Percentiles rank a stretch among this genome's conserved stretches.
Evolutionary conservation across 1,140 invertebrate genomes (phyloP).

Genomic region (Phthorimaea operculella): DNA sequence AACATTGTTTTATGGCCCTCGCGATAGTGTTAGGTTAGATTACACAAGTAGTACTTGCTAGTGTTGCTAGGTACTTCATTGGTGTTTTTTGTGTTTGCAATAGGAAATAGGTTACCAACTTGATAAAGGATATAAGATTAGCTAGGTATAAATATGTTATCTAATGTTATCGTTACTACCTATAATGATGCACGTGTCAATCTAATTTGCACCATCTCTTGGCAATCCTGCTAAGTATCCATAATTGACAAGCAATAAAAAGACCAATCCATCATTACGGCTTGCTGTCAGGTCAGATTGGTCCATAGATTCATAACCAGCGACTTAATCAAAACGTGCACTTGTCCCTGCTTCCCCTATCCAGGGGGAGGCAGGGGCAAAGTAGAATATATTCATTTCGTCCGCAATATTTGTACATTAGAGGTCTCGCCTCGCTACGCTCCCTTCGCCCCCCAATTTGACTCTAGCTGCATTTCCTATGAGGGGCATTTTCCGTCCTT

Average conservation of each 20-base stretch:
- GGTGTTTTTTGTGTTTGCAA: too few relatives aligned
- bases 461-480: constrained; percentile 36
- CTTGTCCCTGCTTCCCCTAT: constrained; percentile 31
- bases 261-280: constrained; percentile 13
- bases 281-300: constrained; percentile 8
- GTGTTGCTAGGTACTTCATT: too few relatives aligned
- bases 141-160: too few relatives aligned
- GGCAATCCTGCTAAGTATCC: background rate
- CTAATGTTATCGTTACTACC: too few relatives aligned
- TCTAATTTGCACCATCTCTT: background rate
- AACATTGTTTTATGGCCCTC: constrained; percentile 27
- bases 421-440: constrained; percentile 59
- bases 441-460: constrained; percentile 38
- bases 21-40: too few relatives aligned
- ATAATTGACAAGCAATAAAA: constrained; percentile 11
- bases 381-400: constrained; percentile 66
- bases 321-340: constrained; percentile 60
- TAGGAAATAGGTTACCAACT: too few relatives aligned
- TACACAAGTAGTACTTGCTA: too few relatives aligned
- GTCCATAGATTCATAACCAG: constrained; percentile 51
- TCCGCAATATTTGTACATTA: constrained; percentile 67
- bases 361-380: constrained; percentile 26
- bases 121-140: too few relatives aligned
- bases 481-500: constrained; percentile 19
- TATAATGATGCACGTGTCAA: background rate